phyloP scores from a whole-genome alignment of 2,888 invertebrate genomes.

The Drosophila neutralis region DNA sequence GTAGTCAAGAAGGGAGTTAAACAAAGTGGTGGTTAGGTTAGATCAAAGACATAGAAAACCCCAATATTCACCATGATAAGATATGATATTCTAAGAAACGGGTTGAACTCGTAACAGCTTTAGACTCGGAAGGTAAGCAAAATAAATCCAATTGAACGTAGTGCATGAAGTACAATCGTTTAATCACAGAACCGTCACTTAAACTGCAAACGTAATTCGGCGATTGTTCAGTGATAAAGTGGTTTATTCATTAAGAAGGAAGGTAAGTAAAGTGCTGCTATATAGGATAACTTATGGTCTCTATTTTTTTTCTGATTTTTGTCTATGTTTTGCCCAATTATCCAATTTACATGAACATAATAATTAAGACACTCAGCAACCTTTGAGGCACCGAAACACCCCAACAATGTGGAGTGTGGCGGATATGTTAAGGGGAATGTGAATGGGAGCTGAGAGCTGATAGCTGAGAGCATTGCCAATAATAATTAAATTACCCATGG shows the following conservation, averaged over 20 bases:
- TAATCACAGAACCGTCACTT: too few species aligned
- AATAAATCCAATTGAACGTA: neutral
- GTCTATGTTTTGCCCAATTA: conserved; percentile 8
- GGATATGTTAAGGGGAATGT: conserved; percentile 5
- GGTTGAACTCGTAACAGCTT: neutral
- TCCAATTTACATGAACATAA: conserved; percentile 25
- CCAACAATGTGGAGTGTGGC: conserved; percentile 37
- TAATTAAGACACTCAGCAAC: conserved; percentile 31
- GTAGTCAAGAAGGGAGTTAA: neutral
- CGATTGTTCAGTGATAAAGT: too few species aligned
- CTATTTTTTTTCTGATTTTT: neutral
- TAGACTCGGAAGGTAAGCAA: neutral
- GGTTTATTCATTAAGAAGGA: too few species aligned
- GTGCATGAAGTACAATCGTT: neutral
- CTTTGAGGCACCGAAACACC: neutral
- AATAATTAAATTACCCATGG: conserved; percentile 65
- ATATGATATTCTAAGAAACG: too few species aligned
- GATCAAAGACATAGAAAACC: neutral
- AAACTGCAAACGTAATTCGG: too few species aligned
- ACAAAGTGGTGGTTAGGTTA: too few species aligned
- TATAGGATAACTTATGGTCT: neutral
- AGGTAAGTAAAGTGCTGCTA: neutral
- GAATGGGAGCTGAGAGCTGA: conserved; percentile 8
- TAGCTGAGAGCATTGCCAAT: conserved; percentile 20
- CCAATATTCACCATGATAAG: neutral